These are phyloP conservation scores for Zapornia atra DNA, from an alignment of 2,113 vertebrate genomes.

Conservation along the genomic window DNA sequence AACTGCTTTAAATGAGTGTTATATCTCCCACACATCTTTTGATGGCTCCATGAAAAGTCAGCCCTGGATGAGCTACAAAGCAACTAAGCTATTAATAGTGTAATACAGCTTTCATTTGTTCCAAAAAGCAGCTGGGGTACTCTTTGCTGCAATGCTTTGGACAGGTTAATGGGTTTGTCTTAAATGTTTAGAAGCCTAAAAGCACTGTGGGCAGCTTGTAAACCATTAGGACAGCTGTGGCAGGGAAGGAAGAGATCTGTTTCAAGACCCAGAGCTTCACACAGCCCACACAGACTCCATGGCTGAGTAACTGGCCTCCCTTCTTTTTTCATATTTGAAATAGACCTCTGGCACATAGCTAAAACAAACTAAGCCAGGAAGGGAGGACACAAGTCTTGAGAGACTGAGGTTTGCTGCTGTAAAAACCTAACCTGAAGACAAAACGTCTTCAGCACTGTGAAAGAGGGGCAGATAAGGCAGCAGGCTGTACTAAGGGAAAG, in stretches of 20 bases:
- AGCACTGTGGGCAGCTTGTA: neutral
- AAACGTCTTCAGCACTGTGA: neutral
- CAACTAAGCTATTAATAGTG: neutral
- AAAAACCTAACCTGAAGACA: neutral
- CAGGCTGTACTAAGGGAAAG: neutral
- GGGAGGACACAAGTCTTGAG: neutral
- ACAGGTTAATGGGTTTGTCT: neutral
- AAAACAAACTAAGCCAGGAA: neutral
- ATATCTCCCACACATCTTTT: neutral
- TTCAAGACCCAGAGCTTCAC: neutral
- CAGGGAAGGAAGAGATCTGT: neutral
- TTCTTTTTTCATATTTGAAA: neutral
- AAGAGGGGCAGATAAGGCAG: neutral
- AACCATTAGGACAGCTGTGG: neutral
- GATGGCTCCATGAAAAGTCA: neutral
- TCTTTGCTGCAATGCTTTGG: neutral
- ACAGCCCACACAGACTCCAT: neutral
- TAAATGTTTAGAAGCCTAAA: slow-evolving; percentile 9
- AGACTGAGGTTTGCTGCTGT: no score
- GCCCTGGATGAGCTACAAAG: neutral
- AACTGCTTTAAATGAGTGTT: slow-evolving; percentile 4
- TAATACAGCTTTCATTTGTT: neutral
- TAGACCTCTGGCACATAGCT: neutral
- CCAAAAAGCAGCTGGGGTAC: neutral
- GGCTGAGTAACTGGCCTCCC: neutral